phyloP scores from a whole-genome alignment of 2,888 invertebrate species.

The Drosophila koepferae region DNA sequence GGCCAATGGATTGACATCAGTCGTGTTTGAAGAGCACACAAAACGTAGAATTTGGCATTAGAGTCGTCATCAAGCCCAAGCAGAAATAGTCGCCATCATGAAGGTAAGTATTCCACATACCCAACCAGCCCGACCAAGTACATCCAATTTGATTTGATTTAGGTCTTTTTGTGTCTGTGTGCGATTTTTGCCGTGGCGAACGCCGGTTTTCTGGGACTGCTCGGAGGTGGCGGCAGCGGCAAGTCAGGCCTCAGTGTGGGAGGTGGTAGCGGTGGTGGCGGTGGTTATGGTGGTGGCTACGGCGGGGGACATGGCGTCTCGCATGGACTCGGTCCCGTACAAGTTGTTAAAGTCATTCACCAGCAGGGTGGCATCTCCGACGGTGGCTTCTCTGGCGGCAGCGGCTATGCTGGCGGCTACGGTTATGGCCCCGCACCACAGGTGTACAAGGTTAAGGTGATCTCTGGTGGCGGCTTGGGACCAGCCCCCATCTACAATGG shows the following conservation, averaged over 20 bases:
- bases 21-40: conserved; percentile 53
- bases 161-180: conserved; percentile 77
- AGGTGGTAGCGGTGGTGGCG: conserved; percentile 47
- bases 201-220: conserved; percentile 72
- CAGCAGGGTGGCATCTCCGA: conserved; percentile 57
- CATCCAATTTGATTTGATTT: conserved; percentile 1
- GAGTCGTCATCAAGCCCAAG: conserved; percentile 40
- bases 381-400: conserved; percentile 33
- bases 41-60: conserved; percentile 40
- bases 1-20: conserved; percentile 61
- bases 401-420: conserved; percentile 63
- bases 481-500: conserved; percentile 45
- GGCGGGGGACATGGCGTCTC: conserved; percentile 24
- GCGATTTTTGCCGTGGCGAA: conserved; percentile 76
- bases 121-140: background rate
- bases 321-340: conserved; percentile 46
- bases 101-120: conserved; percentile 58
- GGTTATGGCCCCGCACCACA: conserved; percentile 62
- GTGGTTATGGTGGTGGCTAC: conserved; percentile 25
- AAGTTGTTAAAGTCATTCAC: conserved; percentile 66
- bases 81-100: conserved; percentile 66
- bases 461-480: conserved; percentile 53
- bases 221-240: conserved; percentile 57
- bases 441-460: conserved; percentile 72
- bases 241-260: conserved; percentile 53